Evolutionary conservation across 2,113 vertebrate species (phyloP).

Genomic region (Oceanites oceanicus): DNA sequence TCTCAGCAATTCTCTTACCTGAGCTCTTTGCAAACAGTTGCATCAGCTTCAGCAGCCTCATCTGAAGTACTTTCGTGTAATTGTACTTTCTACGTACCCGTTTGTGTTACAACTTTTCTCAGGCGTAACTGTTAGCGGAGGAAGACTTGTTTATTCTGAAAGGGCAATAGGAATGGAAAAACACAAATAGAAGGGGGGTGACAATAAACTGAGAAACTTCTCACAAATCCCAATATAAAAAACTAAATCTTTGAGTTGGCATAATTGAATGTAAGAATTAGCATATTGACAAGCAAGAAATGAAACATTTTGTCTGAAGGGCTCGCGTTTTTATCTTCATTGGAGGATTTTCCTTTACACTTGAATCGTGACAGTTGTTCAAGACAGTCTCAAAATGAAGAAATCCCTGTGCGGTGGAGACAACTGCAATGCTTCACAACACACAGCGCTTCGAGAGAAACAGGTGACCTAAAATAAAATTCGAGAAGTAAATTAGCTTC

Average conservation of each 20-base stretch:
- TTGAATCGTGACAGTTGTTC: background rate
- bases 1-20: background rate
- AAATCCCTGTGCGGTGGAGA: background rate
- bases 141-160: background rate
- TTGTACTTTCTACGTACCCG: rapidly evolving
- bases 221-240: background rate
- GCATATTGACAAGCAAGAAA: too few relatives aligned
- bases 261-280: too few relatives aligned
- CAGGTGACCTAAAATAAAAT: background rate
- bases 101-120: rapidly evolving
- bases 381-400: background rate
- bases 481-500: background rate
- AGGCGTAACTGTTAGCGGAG: rapidly evolving
- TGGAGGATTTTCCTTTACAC: background rate
- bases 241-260: background rate
- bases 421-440: too few relatives aligned
- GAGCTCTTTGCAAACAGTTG: background rate
- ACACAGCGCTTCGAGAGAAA: rapidly evolving
- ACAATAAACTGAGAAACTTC: background rate
- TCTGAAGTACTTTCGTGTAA: rapidly evolving
- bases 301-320: background rate
- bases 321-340: background rate
- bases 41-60: background rate
- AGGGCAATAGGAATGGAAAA: background rate
- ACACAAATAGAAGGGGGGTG: background rate